These are phyloP conservation scores for Mesembrinibis cayennensis DNA, from an alignment of 2,113 vertebrate species.

Conservation along the genomic window DNA sequence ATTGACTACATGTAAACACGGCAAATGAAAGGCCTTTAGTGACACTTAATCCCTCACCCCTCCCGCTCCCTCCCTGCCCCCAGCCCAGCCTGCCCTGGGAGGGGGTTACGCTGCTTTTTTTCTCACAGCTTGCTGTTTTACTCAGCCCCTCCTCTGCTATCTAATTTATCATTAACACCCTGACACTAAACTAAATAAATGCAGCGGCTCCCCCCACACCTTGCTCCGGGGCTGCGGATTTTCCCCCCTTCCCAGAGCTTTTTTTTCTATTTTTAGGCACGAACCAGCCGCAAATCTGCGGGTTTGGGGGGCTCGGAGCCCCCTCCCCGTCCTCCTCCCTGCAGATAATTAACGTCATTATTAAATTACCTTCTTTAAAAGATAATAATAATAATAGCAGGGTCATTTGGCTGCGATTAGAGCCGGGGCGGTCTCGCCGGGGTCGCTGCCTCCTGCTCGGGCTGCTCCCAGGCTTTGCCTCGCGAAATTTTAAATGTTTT, in stretches of 20 bases:
- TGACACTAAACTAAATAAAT: conserved; percentile 60
- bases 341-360: neutral
- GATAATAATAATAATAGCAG: neutral
- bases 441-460: neutral
- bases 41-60: conserved; percentile 22
- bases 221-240: neutral
- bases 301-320: neutral
- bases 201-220: neutral
- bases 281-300: neutral
- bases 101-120: neutral
- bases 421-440: neutral
- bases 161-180: conserved; percentile 59
- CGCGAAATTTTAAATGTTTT: neutral
- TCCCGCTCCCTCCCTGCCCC: neutral
- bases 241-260: fast-evolving
- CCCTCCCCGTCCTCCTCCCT: neutral
- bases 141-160: neutral
- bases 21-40: conserved; percentile 48
- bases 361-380: conserved; percentile 1
- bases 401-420: neutral
- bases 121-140: neutral
- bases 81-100: neutral
- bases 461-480: neutral
- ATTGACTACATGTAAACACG: conserved; percentile 41
- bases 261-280: neutral